Evolutionary conservation across 2,888 invertebrate genomes (phyloP), one percentile per base, ranked within the genome.

Genomic region (Luperina testacea): DNA sequence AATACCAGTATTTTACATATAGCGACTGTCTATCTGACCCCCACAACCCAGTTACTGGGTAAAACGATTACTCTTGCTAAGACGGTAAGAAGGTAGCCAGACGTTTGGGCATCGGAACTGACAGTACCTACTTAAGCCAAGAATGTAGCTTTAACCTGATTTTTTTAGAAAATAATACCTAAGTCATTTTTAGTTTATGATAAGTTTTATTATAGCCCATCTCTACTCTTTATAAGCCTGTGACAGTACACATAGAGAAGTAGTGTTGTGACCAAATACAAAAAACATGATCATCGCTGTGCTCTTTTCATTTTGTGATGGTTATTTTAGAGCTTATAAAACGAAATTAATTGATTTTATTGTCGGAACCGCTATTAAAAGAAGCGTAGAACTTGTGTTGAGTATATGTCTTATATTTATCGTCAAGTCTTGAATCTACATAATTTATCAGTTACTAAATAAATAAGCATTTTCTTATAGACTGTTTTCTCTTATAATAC

Each of bases 141-240:
- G 3, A 53, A n/a, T 38, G 15, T 59, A 24, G n/a, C 3, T 24
- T 42, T 15, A 0, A 7, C 9, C 0, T 5, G 11, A 38, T 38
- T 48, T 48, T 57, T 9, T 38, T 48, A 38, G 1, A n/a, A 68
- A 51, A 45, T 13, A 48, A 32, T 53, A n/a, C 0, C 45, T 38
- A 13, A 64, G 64, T 78, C 24, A 73, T 32, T 24, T 20, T 20
- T 42, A 53, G 53, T 42, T 5, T 59, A 32, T 1, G 1, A 27
- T 63, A 63, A 38, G 24, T 24, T 51, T 5, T 11, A n/a, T 11
- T 27, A 32, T 1, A 53, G 13, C 27, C 8, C 2, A 24, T 61
- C 15, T 76, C 68, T 80, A 69, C 83, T 80, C 27, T 38, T 45
- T 76, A 11, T 8, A 20, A 61, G 24, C 1, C 15, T 57, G 17